These are phyloP conservation scores for Teleopsis dalmanni DNA, from an alignment of 1,140 invertebrate genomes.

Conservation along the genomic window DNA sequence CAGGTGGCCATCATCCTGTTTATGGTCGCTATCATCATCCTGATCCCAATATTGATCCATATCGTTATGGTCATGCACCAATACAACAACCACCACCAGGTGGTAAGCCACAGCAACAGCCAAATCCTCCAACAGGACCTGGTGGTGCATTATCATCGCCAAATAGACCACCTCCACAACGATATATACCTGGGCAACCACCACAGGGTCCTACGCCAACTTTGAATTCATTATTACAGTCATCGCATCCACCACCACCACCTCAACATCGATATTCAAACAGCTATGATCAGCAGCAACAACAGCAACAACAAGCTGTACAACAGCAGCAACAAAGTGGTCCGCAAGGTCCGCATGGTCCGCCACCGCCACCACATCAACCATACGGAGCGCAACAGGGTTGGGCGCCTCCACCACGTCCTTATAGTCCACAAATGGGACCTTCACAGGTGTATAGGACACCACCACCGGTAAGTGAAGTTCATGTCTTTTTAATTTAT, in stretches of 20 bases:
- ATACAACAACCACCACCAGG: conserved; percentile 28
- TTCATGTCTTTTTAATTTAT: neutral
- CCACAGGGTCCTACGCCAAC: conserved; percentile 83
- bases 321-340: conserved; percentile 30
- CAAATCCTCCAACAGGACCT: conserved; percentile 10
- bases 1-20: conserved; percentile 28
- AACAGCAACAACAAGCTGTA: conserved; percentile 38
- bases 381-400: conserved; percentile 33
- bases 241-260: conserved; percentile 57
- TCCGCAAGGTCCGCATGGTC: conserved; percentile 36
- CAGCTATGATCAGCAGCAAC: conserved; percentile 42
- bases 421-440: conserved; percentile 41
- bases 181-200: conserved; percentile 42
- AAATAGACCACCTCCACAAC: conserved; percentile 38
- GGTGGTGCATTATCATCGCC: conserved; percentile 29
- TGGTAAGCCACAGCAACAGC: conserved; percentile 20
- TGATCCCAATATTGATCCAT: conserved; percentile 41
- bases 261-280: conserved; percentile 44
- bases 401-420: conserved; percentile 40
- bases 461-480: conserved; percentile 17
- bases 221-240: conserved; percentile 79
- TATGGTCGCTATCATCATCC: conserved; percentile 36
- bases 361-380: conserved; percentile 44
- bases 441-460: conserved; percentile 41
- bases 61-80: conserved; percentile 34